Evolutionary conservation across 2,113 vertebrate species (phyloP), one percentile per base, ranked within the genome.

Genomic region (Cyphomyrus plagiostoma): DNA sequence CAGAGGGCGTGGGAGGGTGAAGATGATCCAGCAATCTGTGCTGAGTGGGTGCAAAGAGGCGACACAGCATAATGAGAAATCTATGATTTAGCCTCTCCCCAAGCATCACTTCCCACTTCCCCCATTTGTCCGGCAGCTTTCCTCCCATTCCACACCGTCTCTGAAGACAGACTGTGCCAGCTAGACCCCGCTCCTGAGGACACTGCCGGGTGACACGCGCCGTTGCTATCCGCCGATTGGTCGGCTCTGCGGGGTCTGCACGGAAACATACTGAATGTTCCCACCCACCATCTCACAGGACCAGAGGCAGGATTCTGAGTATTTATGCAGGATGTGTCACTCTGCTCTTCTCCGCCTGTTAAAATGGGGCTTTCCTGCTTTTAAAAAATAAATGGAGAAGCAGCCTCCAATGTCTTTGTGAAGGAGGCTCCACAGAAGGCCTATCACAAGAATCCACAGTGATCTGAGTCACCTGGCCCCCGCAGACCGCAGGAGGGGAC

Each of bases 161-260:
- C 45, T 10, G 46, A 85, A n/a, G 48, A 85, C 83, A 50, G 83
- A 49, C 21, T 13, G 3, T 45, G 77, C 83, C 83, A 85, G 83
- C 23, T 11, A 50, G n/a, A 83, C 56, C 52, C n/a, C 9, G 82
- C 45, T 82, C 56, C 84, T 3, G 39, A 19, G 39, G 58, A 74
- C 30, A 39, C 23, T 21, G 42, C 49, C 15, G 7, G 46, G 15
- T 87, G 89, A 87, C 56, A 89, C 21, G 46, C 21, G 77, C 82
- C 26, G 15, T 39, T 42, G 89, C 46, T 35, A 4, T 66, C 82
- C 30, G 82, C 42, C 45, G 56, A 89, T 86, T 86, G 89, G 89
- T 11, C 26, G 23, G 42, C 39, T 45, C 50, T 42, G 17, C 50
- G 3, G 80, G 15, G 30, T 85, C 89, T 89, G 56, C 46, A 52